Conservation (phyloP, 2,888 invertebrate species). For the Cryptus viduatorius region DNA sequence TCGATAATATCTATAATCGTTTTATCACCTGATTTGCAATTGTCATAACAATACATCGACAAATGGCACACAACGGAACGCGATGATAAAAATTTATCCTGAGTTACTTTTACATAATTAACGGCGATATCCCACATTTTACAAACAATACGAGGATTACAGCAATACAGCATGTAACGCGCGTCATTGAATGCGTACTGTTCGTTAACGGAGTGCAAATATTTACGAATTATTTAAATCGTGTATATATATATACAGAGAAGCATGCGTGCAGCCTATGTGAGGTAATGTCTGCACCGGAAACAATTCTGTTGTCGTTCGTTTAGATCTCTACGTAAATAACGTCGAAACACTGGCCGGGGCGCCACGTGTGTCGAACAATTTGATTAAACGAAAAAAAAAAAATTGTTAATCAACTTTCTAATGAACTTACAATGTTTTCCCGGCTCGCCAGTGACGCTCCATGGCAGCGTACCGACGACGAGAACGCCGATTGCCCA, state of each 20-base stretch:
- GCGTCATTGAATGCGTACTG: neutral
- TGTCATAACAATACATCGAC: neutral
- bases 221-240: neutral
- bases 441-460: conserved; percentile 77
- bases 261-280: conserved; percentile 23
- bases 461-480: conserved; percentile 71
- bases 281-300: conserved; percentile 24
- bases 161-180: neutral
- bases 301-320: conserved; percentile 5
- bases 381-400: neutral
- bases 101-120: no score
- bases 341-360: neutral
- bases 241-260: neutral
- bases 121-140: neutral
- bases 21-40: neutral
- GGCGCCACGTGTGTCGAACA: neutral
- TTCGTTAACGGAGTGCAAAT: neutral
- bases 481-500: conserved; percentile 58
- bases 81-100: no score
- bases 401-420: neutral
- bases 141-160: neutral
- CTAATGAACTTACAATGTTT: conserved; percentile 79
- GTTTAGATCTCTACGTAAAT: neutral
- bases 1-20: neutral
- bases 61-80: neutral